Evolutionary conservation across 2,888 invertebrate species (phyloP).

Genomic region (Cenopis cana): DNA sequence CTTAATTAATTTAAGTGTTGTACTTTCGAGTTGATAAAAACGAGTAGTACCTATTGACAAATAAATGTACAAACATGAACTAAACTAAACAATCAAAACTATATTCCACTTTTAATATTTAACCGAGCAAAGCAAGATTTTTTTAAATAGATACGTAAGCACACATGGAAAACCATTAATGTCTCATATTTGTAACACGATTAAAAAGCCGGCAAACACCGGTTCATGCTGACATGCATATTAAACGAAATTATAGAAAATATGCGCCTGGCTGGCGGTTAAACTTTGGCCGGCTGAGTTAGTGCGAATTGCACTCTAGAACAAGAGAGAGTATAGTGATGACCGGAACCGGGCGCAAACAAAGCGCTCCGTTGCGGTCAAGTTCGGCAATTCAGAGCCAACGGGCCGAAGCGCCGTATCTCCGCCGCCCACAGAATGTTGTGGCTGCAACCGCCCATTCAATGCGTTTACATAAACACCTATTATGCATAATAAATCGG

Average conservation of each 20-base stretch:
- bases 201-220: neutral
- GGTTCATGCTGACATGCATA: neutral
- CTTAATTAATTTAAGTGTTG: neutral
- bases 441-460: slow-evolving; percentile 63
- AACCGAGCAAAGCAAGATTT: no score
- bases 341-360: slow-evolving; percentile 57
- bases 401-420: slow-evolving; percentile 63
- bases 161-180: neutral
- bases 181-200: neutral
- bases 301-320: slow-evolving; percentile 51
- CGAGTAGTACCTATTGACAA: no score
- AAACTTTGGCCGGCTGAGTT: slow-evolving; percentile 48
- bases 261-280: slow-evolving; percentile 4
- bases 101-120: no score
- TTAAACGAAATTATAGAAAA: no score
- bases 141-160: neutral
- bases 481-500: slow-evolving; percentile 77
- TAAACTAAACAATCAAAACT: neutral
- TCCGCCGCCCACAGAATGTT: slow-evolving; percentile 56
- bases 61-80: no score
- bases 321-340: slow-evolving; percentile 59
- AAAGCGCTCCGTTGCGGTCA: slow-evolving; percentile 66
- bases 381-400: slow-evolving; percentile 70
- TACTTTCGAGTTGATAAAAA: neutral
- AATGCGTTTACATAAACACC: slow-evolving; percentile 67